Evolutionary conservation across 2,113 vertebrate genomes (phyloP), one percentile per base, ranked within the genome.

Genomic region (Clinocottus analis): DNA sequence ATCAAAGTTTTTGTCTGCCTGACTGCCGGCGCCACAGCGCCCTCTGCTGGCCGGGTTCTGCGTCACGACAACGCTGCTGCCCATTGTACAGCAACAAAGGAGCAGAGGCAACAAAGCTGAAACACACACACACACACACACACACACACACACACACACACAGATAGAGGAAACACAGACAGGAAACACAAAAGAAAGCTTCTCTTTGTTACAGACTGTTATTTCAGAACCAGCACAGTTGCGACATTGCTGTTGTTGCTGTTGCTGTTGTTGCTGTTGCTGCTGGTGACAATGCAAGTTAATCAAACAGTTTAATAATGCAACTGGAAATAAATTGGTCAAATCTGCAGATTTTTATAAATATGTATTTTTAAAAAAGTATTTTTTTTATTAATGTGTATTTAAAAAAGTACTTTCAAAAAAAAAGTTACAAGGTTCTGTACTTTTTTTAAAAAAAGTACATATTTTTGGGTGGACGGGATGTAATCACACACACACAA

Each of bases 41-140:
- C 83, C 86, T 80, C 91, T 90, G 78, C 74, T 87, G 89, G 75
- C 8, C 1, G 1, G 1, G 1, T 0, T 0, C 21, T 0, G 6
- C 35, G 3, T 16, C 76, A 45, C 86, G 84, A 0, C 49, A 1
- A 13, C 11, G 47, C 7, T 16, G 27, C 64, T 5, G 47, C 67
- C 75, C 31, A 64, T 88, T 87, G 81, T 87, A 31, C 75, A 35
- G 60, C 29, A 88, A 89, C 87, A 91, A 90, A 91, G 84, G 83
- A 91, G 86, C 19, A 58, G 80, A 82, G 81, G 67, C 85, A 84
- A 85, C 88, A 84, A 82, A 87, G 78, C 86, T 51, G 76, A 83
- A 71, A 79, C 47, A 27, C 11, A 27, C 55, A 58, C 55, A 58
- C 56, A 31, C 56, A 59, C 27, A 8, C 56, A 33, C 56, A 33